Evolutionary conservation across 2,888 invertebrate species (phyloP), one percentile per base, ranked within the genome.

Genomic region (Leptopilina myrica): DNA sequence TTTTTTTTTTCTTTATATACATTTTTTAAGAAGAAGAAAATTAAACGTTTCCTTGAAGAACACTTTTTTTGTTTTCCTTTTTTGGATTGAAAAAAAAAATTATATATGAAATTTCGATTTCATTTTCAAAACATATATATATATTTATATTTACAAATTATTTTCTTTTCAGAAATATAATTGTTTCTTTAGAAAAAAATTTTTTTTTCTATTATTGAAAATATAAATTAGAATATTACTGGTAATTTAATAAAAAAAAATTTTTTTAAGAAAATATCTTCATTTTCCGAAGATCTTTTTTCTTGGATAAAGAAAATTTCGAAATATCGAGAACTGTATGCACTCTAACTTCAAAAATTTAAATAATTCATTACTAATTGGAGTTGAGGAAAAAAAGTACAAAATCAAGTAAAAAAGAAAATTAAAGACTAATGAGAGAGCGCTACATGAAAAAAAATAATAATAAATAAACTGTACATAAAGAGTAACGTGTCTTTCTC

Each of bases 401-500:
- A 69, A 53, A 66, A 43, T 43, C 46, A 33, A 14, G 33, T 73
- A 56, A 33, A 73, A 20, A 33, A 73, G 49, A 73, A 33, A n/a
- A 73, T 56, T 73, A 26, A 73, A 73, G 73, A 56, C 33, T 73
- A 59, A 59, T 59, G 33, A 33, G 73, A 76, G 64, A 79, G 59
- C 49, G n/a, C 56, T 66, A 79, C 67, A 79, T 43, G 43, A 43
- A 43, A 49, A 49, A 49, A 49, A 49, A 49, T 8, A 73, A 46
- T 43, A 43, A 14, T 20, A 26, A 26, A 33, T 49, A 76, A 78
- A 77, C 78, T 83, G 80, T 76, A 78, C 79, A 77, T 79, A 81
- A 73, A 59, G 75, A 64, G 33, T 14, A 53, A 59, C 73, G 49
- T 64, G 62, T 80, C 65, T 76, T 78, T 53, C 77, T 78, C 69